A percentile compares a stretch with the other conserved stretches of the same genome.
These are phyloP conservation scores for Centropyge bicolor DNA, from an alignment of 2,797 vertebrate genomes.

Conservation along the genomic window DNA sequence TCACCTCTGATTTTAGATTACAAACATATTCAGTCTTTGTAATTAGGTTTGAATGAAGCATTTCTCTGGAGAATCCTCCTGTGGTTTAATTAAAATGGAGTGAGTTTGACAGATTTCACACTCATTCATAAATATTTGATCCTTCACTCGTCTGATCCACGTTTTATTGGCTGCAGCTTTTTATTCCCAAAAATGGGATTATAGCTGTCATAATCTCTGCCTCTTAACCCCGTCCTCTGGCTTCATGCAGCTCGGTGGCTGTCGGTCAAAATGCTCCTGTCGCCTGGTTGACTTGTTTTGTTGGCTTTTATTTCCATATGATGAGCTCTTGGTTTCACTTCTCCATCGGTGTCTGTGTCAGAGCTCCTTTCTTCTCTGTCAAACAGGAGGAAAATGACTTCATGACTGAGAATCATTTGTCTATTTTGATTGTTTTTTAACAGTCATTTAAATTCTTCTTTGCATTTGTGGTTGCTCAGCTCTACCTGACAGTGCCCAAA, in stretches of 20 bases:
- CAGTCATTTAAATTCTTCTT: background rate
- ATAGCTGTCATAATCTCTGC: slow-evolving; percentile 43
- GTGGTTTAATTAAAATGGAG: background rate
- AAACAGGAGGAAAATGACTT: background rate
- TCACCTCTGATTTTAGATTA: background rate
- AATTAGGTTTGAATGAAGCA: background rate
- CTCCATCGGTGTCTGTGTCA: background rate
- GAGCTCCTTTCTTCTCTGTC: background rate
- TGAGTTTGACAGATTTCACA: background rate
- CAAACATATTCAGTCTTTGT: background rate
- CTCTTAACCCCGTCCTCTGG: slow-evolving; percentile 15
- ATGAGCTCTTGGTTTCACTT: slow-evolving; percentile 16
- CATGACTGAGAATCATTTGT: background rate
- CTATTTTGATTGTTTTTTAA: background rate
- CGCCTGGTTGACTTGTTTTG: background rate
- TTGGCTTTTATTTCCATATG: background rate
- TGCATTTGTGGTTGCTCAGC: background rate
- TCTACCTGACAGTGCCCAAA: too few relatives aligned
- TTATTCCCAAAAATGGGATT: slow-evolving; percentile 26
- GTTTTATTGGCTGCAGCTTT: slow-evolving; percentile 21
- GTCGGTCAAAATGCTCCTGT: background rate
- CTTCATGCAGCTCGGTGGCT: background rate
- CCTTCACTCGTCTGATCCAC: background rate
- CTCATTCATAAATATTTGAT: background rate
- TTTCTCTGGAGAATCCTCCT: background rate